Percentiles rank a stretch among this genome's conserved stretches.
These are phyloP conservation scores for Apus apus DNA, from an alignment of 2,113 vertebrate species.

Conservation along the genomic window DNA sequence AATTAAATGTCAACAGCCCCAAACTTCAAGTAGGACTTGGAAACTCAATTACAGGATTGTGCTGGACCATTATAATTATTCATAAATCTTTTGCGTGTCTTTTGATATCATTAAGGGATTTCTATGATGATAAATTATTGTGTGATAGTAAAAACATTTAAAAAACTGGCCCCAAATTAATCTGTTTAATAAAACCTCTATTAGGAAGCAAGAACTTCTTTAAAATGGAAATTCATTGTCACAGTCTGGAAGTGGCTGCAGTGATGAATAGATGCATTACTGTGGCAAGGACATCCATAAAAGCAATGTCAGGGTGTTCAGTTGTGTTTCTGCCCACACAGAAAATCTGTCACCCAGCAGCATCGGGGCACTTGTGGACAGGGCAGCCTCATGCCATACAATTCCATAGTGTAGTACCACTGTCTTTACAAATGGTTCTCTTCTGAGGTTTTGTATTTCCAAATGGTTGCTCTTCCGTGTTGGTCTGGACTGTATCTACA, in stretches of 20 bases:
- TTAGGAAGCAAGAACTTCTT: neutral
- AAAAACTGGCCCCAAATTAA: neutral
- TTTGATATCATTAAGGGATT: neutral
- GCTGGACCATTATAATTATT: neutral
- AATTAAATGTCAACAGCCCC: neutral
- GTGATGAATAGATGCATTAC: neutral
- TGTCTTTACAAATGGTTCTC: neutral
- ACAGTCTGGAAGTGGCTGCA: neutral
- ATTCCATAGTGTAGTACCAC: neutral
- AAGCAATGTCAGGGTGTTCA: neutral
- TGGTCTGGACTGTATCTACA: neutral
- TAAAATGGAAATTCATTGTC: neutral
- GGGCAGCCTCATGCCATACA: neutral
- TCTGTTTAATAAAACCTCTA: neutral
- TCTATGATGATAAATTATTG: neutral
- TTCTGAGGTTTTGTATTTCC: neutral
- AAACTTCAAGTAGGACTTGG: neutral
- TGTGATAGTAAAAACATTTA: neutral
- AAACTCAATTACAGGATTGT: neutral
- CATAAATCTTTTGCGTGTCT: neutral
- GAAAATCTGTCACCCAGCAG: neutral
- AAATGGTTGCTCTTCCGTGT: neutral
- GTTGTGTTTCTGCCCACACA: neutral
- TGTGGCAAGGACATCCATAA: neutral
- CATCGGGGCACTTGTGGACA: neutral